Conservation (phyloP, 53 echinoderm and acorn worm genomes). For the Arbacia lixula region DNA sequence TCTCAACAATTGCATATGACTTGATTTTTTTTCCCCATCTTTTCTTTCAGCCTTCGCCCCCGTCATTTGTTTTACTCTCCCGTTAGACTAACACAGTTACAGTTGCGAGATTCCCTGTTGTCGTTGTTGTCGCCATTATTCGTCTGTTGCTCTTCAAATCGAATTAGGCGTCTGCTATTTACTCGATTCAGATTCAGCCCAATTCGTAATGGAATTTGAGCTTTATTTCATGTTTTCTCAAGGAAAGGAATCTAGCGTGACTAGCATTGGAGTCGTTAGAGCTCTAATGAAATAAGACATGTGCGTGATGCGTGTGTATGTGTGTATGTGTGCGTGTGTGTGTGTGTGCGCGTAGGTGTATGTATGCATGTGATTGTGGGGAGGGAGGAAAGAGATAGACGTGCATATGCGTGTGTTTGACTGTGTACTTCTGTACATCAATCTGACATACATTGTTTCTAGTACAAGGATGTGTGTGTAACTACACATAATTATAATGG, state of each 20-base stretch:
- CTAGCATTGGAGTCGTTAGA: too few species aligned
- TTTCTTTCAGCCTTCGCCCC: not conserved
- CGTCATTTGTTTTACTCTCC: slow-evolving; percentile 9
- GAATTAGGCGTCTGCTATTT: slow-evolving; percentile 8
- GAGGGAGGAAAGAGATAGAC: too few species aligned
- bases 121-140: too few species aligned
- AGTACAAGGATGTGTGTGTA: too few species aligned
- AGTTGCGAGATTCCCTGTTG: not conserved
- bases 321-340: not conserved
- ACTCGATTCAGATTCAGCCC: not conserved
- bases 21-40: slow-evolving; percentile 17
- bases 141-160: not conserved
- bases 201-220: not conserved
- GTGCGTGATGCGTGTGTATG: not conserved
- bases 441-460: too few species aligned
- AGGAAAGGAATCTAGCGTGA: too few species aligned
- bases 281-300: not conserved
- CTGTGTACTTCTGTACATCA: too few species aligned
- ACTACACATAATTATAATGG: too few species aligned
- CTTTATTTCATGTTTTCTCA: too few species aligned
- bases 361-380: not conserved
- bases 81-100: slow-evolving; percentile 10
- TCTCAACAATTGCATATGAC: slow-evolving; percentile 11
- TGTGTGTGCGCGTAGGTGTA: not conserved
- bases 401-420: not conserved